A percentile compares a stretch with the other conserved stretches of the same genome.
Evolutionary conservation across 2,888 invertebrate species (phyloP).

Genomic region (Yponomeuta evonymella): DNA sequence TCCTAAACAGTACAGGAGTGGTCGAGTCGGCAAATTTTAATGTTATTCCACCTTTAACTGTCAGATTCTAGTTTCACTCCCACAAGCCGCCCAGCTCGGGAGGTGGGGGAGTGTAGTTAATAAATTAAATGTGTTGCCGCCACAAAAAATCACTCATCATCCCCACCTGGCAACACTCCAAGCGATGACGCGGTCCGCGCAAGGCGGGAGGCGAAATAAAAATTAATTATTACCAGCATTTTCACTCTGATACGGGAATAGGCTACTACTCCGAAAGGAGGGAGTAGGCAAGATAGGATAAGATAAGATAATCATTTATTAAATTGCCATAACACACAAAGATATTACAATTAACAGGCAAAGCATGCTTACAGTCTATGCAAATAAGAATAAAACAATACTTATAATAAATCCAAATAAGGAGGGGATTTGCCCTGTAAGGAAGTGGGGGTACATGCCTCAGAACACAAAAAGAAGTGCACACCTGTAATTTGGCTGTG

Average conservation of each 20-base stretch:
- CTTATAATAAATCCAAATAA: too few species aligned
- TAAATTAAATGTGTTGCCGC: conserved; percentile 1
- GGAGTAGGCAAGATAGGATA: too few species aligned
- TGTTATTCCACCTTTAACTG: not conserved
- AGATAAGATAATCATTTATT: too few species aligned
- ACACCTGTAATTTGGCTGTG: too few species aligned
- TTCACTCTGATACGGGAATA: not conserved
- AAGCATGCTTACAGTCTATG: too few species aligned
- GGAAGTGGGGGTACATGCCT: too few species aligned
- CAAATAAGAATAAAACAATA: too few species aligned
- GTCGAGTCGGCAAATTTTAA: not conserved
- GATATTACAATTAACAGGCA: too few species aligned
- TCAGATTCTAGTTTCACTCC: not conserved
- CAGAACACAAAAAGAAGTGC: too few species aligned
- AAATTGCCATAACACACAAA: too few species aligned
- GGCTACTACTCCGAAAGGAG: not conserved
- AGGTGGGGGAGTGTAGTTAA: not conserved
- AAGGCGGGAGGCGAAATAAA: not conserved
- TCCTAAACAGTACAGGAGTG: too few species aligned
- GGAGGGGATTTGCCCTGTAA: too few species aligned
- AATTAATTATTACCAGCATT: conserved; percentile 6
- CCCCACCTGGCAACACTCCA: conserved; percentile 30
- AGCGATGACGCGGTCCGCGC: conserved; percentile 19
- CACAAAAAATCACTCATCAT: conserved; percentile 4
- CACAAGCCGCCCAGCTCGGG: not conserved